phyloP scores from a whole-genome alignment of 1,140 invertebrate genomes.

The Apis florea region DNA sequence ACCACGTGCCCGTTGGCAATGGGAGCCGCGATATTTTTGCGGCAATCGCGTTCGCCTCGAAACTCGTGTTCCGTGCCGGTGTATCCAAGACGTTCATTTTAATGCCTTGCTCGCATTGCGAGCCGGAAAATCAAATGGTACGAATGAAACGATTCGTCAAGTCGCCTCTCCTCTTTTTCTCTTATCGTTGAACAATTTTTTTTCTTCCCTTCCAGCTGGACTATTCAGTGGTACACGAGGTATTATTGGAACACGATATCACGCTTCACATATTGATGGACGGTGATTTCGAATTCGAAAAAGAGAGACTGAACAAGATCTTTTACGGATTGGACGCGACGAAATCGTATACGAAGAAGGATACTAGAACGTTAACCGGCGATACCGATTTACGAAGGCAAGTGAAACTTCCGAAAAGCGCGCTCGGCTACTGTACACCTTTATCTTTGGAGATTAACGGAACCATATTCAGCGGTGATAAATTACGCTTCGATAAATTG shows the following conservation, averaged over 20 bases:
- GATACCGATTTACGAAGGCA: slow-evolving; percentile 86
- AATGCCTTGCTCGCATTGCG: slow-evolving; percentile 89
- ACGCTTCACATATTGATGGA: slow-evolving; percentile 92
- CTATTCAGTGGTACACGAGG: slow-evolving; percentile 88
- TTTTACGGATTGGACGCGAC: slow-evolving; percentile 89
- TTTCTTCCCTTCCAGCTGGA: slow-evolving; percentile 82
- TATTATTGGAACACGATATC: slow-evolving; percentile 89
- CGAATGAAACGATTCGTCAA: too few relatives aligned
- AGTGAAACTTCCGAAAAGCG: slow-evolving; percentile 87
- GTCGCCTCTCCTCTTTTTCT: background rate
- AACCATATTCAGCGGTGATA: slow-evolving; percentile 84
- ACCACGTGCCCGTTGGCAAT: slow-evolving; percentile 83
- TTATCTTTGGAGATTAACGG: slow-evolving; percentile 92
- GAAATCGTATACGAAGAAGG: slow-evolving; percentile 89
- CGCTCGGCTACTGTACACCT: slow-evolving; percentile 89
- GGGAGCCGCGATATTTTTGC: slow-evolving; percentile 86
- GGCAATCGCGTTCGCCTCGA: slow-evolving; percentile 88
- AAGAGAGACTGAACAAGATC: slow-evolving; percentile 85
- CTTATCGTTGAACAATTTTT: too few relatives aligned
- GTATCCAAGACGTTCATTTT: slow-evolving; percentile 92
- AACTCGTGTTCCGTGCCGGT: slow-evolving; percentile 90
- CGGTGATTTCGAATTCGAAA: slow-evolving; percentile 87
- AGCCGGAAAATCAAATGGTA: slow-evolving; percentile 85
- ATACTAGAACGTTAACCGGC: slow-evolving; percentile 84
- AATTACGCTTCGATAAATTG: slow-evolving; percentile 81